Percentiles rank a stretch among this genome's conserved stretches.
Conservation (phyloP, 2,888 invertebrate genomes). For the Noctua janthina region DNA sequence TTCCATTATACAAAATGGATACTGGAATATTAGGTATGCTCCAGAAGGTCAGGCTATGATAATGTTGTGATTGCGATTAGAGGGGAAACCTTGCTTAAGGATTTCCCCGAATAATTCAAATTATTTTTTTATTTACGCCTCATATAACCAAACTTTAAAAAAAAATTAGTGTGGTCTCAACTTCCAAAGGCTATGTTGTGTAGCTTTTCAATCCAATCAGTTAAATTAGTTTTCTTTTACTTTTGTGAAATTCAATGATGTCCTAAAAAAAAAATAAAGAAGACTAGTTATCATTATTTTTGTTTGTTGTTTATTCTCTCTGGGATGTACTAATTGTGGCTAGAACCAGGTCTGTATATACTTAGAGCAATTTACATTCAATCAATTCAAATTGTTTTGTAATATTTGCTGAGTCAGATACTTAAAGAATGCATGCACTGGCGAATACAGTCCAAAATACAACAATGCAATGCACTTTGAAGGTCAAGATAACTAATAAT, state of each 20-base stretch:
- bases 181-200: neutral
- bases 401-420: constrained; percentile 5
- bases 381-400: neutral
- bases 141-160: neutral
- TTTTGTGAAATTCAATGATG: too few species aligned
- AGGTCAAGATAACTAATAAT: constrained; percentile 1
- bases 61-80: neutral
- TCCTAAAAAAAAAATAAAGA: too few species aligned
- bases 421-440: constrained; percentile 8
- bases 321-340: neutral
- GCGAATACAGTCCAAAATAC: neutral
- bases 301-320: too few species aligned
- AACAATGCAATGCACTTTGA: constrained; percentile 34
- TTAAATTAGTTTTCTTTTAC: too few species aligned
- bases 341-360: neutral
- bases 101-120: neutral
- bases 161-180: neutral
- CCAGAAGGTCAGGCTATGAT: neutral
- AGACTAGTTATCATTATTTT: neutral
- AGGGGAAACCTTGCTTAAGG: neutral
- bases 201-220: neutral
- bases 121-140: neutral
- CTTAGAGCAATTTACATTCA: constrained; percentile 10
- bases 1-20: neutral
- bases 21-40: neutral